Evolutionary conservation across 2,888 invertebrate species (phyloP), one percentile per base, ranked within the genome.

Genomic region (Clostera curtula): DNA sequence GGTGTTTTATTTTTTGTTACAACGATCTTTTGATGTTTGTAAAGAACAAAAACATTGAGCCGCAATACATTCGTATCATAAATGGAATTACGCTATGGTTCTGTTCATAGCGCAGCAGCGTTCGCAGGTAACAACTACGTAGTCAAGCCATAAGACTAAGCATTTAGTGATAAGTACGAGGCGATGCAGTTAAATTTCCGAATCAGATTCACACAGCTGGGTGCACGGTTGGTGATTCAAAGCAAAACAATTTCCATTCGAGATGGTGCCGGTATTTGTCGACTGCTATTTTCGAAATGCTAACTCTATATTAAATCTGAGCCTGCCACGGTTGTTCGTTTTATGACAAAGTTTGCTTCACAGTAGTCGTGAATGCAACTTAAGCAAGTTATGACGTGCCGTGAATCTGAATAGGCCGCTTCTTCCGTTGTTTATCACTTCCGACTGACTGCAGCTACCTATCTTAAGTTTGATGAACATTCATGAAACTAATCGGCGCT

Each of bases 361-460:
- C 27, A 34, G 26, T 43, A 28, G 36, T 40, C 27, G 25, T 43
- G 39, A 33, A 42, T 25, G 31, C 34, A 27, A 32, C 27, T 32
- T 31, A 31, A 26, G 46, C 44, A 37, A 32, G 45, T 43, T 39
- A 25, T 34, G 34, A 55, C 55, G 53, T 59, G 60, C 35, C 31
- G 18, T 19, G 55, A 57, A 55, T 63, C 28, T 28, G 34, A 56
- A 53, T 47, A 49, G 29, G 43, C 26, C 25, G 33, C 38, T 48
- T 43, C 43, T 56, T 56, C 45, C 53, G 44, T 43, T 40, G 35
- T 46, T 41, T 38, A 45, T 45, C 35, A 36, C 41, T 51, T 51
- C 48, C 47, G 53, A 30, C 29, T 37, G 26, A 29, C 28, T 31
- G 23, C 17, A 34, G 25, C 21, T 31, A 31, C 29, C 36, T 46